Base-by-base conservation (phyloP, 2,797 vertebrate genomes). In the Argyrosomus regius region DNA sequence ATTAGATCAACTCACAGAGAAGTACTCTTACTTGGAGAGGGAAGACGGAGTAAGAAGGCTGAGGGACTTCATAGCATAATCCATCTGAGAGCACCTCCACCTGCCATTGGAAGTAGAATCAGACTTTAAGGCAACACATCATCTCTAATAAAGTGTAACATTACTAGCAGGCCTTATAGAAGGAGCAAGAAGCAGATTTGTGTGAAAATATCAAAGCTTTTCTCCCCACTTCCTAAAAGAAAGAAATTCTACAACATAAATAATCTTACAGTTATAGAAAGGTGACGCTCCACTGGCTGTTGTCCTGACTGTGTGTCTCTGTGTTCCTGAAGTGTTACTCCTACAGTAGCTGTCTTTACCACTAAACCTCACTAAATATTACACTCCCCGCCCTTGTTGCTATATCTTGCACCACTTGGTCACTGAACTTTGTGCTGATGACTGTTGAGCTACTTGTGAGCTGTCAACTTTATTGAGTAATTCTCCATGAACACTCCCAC, bases 41-140 rank as follows among this genome's bases (percentile, higher is more conserved):
- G 96, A 95, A 5, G 89, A 94, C 20, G 96, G 96, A 61, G 95
- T 93, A 63, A 98, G 90, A 75, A 97, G 92, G 84, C 94, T 95
- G 80, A 99, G 92, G 11, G 96, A 98, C 91, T 96, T 97, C 94
- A 95, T 97, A n/a, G 97, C 97, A 0, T 97, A 97, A 74, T 98
- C 97, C 97, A 98, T 98, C 59, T 75, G 66, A 71, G 28, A 53
- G 61, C 45, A 48, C 39, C 59, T 63, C 75, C 31, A 74, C 75
- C 84, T 88, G 78, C 11, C 5, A 20, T 16, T 49, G 28, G 18
- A 66, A 80, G 31, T 0, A 81, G 60, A 24, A 59, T 52, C 45
- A 58, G 52, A 39, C 35, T 35, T 82, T 80, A 61, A 80, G 22
- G 20, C 2, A 56, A 49, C 18, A 49, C 6, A 22, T 56, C 45